Base-by-base conservation (phyloP, 2,888 invertebrate species). In the Litoditis marina region DNA sequence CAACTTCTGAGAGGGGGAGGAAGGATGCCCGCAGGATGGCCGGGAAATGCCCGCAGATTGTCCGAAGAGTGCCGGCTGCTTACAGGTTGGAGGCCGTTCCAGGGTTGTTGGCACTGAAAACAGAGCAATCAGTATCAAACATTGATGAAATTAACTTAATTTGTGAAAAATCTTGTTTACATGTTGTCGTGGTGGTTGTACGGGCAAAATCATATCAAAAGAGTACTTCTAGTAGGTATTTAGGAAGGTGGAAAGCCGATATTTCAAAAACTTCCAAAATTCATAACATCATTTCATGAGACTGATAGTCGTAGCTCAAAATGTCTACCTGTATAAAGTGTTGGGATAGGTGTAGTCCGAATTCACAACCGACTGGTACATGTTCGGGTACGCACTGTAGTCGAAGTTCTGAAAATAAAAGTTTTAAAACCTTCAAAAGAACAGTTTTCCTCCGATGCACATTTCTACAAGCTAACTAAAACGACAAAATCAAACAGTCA, bases 71-170 rank as follows among this genome's bases (percentile, higher is more conserved):
- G 31, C 13, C 8, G 16, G 13, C 52, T 39, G 16, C 36, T 77
- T 59, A 78, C 28, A 78, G 69, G 56, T 78, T 78, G 11, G 76
- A 74, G 22, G 73, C 76, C 19, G 77, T 74, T 56, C 74, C 73
- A 32, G 77, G 76, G 59, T 76, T 76, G 39, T 65, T 69, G 16
- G 74, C 71, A 68, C 78, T 78, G 66, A 66, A 78, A 77, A 30
- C 22, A 25, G 16, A 51, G 19, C 19, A 13, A 50, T 34, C 28
- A 54, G n/a, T 16, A 22, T 54, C 8, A 46, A 34, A n/a, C n/a
- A 53, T 28, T 16, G 1, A 19, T 44, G 16, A 46, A 39, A 31
- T 49, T 50, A n/a, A n/a, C n/a, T n/a, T n/a, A n/a, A n/a, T n/a
- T n/a, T n/a, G n/a, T n/a, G n/a, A n/a, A n/a, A n/a, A n/a, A n/a